phyloP scores from a whole-genome alignment of 2,888 invertebrate genomes.

The Epistrophe eligans region DNA sequence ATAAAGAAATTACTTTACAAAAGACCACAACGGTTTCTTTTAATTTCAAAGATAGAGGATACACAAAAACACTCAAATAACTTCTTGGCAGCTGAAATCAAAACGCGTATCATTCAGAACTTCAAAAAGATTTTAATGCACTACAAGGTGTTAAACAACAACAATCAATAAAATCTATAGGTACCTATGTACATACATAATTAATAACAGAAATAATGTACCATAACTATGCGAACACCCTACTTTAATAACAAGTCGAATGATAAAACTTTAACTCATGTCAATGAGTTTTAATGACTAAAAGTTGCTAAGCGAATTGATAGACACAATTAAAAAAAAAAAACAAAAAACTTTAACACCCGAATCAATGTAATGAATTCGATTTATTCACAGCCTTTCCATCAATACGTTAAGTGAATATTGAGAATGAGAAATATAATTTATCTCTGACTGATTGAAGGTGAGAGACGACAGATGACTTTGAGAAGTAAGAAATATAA shows the following conservation, averaged over 20 bases:
- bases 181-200: no score
- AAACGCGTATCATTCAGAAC: no score
- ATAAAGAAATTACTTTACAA: no score
- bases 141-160: no score
- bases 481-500: conserved; percentile 17
- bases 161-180: no score
- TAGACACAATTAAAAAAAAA: conserved; percentile 7
- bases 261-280: conserved; percentile 4
- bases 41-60: no score
- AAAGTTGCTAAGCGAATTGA: conserved; percentile 14
- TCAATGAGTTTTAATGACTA: conserved; percentile 35
- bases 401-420: conserved; percentile 28
- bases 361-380: conserved; percentile 15
- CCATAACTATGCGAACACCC: not conserved
- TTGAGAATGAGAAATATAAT: conserved; percentile 34
- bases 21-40: no score
- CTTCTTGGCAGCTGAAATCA: no score
- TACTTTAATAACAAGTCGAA: not conserved
- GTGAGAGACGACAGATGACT: conserved; percentile 39
- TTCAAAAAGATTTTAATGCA: no score
- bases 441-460: conserved; percentile 44
- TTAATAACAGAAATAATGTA: no score
- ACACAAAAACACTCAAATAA: no score
- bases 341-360: not conserved
- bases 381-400: conserved; percentile 30